These are phyloP conservation scores for Scaptodrosophila latifasciaeformis DNA, from an alignment of 2,888 invertebrate genomes.

Conservation along the genomic window DNA sequence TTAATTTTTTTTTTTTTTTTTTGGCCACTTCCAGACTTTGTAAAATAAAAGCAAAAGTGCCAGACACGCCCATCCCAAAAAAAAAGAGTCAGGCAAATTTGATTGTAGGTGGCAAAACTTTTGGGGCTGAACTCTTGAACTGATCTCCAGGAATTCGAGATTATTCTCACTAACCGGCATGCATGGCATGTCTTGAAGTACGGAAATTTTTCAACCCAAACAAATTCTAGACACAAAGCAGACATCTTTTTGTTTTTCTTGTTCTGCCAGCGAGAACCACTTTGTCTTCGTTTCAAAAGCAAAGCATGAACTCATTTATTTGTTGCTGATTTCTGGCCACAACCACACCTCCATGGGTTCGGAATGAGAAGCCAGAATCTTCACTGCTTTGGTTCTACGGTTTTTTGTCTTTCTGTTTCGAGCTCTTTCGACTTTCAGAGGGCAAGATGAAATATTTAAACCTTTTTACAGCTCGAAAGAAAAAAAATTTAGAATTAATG, in stretches of 20 bases:
- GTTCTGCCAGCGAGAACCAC: conserved; percentile 33
- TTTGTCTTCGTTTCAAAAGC: conserved; percentile 65
- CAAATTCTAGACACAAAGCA: conserved; percentile 47
- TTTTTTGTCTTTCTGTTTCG: no score
- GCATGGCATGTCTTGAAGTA: conserved; percentile 26
- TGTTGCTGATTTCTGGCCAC: conserved; percentile 62
- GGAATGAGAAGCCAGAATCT: no score
- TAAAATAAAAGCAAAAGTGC: conserved; percentile 25
- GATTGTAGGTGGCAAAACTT: conserved; percentile 51
- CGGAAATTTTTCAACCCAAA: no score
- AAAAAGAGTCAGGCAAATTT: no score
- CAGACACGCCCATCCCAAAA: conserved; percentile 27
- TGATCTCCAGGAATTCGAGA: conserved; percentile 15
- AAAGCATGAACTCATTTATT: conserved; percentile 68
- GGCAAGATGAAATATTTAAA: no score
- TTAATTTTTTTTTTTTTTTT: conserved; percentile 52
- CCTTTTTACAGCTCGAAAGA: no score
- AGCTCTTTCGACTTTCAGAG: no score
- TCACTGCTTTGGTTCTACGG: no score
- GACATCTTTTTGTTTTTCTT: conserved; percentile 12
- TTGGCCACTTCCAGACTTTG: conserved; percentile 17
- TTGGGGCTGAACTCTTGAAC: conserved; percentile 57
- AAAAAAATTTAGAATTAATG: no score
- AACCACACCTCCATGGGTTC: conserved; percentile 49
- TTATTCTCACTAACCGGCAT: conserved; percentile 6